Evolutionary conservation across 1,140 invertebrate species (phyloP), one percentile per base, ranked within the genome.

Genomic region (Streblospio benedicti): DNA sequence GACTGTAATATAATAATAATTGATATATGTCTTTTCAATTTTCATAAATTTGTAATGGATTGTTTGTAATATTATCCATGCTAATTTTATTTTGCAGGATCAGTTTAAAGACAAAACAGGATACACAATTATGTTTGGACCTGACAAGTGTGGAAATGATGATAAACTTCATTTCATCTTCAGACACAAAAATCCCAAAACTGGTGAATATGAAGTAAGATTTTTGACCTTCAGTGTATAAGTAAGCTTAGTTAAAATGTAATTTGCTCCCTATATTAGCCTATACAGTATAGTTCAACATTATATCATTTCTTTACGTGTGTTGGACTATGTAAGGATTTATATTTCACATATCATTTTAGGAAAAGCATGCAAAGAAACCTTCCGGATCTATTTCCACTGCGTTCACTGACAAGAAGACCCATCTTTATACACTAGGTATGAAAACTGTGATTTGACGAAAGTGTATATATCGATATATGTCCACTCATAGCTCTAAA

Each of bases 51-150:
- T 52, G 18, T 28, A 4, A 4, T 28, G 14, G 16, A 50, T 2
- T 16, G 27, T 1, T n/a, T 25, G 28, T 50, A 38, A 38, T 38
- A 38, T 38, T 38, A 38, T n/a, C 9, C 35, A 38, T 38, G 9
- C n/a, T 38, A 38, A 9, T 38, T n/a, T 9, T 38, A 38, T 38
- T n/a, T 9, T 38, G 35, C 9, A 38, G 9, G 35, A 38, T 38
- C 35, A 9, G 35, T 38, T 38, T 75, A 84, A 92, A 75, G 93
- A 99, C 79, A 94, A 96, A 79, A 94, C 94, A 9, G 89, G 93
- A 0, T 98, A 97, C 77, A 91, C 91, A 1, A 93, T 98, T 69
- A 99, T 99, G 96, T 99, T 99, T 81, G 96, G 95, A 1, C 96
- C 96, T 9, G 96, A 99, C 80, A 99, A 98, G 78, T 99, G 96